Evolutionary conservation across 2,797 vertebrate species (phyloP).

Genomic region (Heteromormyrus szaboi): DNA sequence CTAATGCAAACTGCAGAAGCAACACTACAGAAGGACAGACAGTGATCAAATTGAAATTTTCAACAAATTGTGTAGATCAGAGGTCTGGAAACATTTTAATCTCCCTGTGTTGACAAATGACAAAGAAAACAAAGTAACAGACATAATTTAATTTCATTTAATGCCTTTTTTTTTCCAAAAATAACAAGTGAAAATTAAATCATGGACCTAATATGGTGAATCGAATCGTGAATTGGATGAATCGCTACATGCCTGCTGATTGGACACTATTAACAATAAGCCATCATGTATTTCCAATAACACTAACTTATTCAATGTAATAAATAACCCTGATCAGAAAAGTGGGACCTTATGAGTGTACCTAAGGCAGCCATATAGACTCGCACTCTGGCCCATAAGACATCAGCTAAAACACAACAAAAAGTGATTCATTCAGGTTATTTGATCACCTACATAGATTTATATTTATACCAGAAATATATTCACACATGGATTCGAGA

Average conservation of each 20-base stretch:
- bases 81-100: background rate
- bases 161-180: background rate
- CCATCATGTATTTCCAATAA: background rate
- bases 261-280: background rate
- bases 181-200: background rate
- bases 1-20: background rate
- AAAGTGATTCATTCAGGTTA: background rate
- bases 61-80: background rate
- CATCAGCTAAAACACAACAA: background rate
- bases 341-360: background rate
- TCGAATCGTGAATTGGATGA: background rate
- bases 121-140: background rate
- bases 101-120: background rate
- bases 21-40: background rate
- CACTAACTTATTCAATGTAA: background rate
- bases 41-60: background rate
- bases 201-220: background rate
- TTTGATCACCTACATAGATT: background rate
- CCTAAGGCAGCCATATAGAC: too few relatives aligned
- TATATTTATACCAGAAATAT: background rate
- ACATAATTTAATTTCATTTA: background rate
- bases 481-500: background rate
- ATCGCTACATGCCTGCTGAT: background rate
- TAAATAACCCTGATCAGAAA: background rate
- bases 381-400: background rate